These are phyloP conservation scores for Zosterops hypoxanthus DNA, from an alignment of 2,113 vertebrate species.

Conservation along the genomic window DNA sequence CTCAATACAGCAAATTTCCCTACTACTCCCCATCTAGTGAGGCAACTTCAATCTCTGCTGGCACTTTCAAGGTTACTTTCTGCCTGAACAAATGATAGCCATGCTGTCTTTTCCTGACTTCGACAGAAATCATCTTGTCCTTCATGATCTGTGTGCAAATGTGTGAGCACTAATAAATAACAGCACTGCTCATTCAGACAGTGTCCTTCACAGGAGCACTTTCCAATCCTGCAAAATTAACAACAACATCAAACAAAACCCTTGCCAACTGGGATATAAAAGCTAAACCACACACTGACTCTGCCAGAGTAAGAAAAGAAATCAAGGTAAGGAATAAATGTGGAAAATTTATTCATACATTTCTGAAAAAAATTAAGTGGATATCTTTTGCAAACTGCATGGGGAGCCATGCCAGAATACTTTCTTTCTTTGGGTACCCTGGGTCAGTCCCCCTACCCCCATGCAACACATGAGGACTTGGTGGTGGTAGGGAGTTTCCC, in stretches of 20 bases:
- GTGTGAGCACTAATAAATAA: slow-evolving; percentile 5
- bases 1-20: background rate
- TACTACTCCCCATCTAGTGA: background rate
- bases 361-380: background rate
- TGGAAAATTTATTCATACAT: background rate
- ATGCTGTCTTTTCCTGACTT: background rate
- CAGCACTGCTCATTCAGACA: background rate
- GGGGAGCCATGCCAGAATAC: background rate
- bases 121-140: background rate
- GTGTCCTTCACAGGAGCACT: background rate
- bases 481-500: background rate
- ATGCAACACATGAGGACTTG: fast-evolving
- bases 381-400: background rate
- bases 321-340: background rate
- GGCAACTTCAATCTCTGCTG: background rate
- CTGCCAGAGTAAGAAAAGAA: background rate
- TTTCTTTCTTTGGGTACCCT: background rate
- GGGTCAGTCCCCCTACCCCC: background rate
- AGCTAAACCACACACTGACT: background rate
- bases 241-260: slow-evolving; percentile 2
- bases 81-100: slow-evolving; percentile 3
- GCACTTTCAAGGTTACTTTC: slow-evolving; percentile 1
- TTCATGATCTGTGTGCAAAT: slow-evolving; percentile 14
- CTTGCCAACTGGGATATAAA: background rate
- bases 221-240: background rate